These are phyloP conservation scores for Tenthredo notha DNA, from an alignment of 2,888 invertebrate genomes.

Conservation along the genomic window DNA sequence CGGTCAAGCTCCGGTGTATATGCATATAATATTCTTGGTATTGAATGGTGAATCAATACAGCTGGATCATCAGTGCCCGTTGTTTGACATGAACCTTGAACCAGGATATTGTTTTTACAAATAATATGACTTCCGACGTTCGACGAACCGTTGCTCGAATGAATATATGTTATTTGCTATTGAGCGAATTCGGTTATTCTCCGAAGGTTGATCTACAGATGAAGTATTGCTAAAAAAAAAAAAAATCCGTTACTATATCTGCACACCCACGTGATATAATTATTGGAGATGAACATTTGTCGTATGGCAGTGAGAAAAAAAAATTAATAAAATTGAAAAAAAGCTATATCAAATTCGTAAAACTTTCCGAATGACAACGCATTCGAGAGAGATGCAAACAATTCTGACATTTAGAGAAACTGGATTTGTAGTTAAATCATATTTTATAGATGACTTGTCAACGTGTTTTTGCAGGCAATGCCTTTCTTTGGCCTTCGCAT, in stretches of 20 bases:
- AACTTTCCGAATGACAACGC: background rate
- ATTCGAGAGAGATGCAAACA: background rate
- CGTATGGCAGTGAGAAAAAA: background rate
- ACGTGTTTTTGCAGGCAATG: background rate
- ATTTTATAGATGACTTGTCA: background rate
- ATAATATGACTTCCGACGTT: conserved; percentile 1
- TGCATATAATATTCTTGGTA: background rate
- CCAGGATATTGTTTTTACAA: conserved; percentile 1
- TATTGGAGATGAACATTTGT: background rate
- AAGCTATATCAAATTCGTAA: background rate
- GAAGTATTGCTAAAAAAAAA: background rate
- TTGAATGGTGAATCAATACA: background rate
- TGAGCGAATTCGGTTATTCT: background rate
- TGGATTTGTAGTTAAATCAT: conserved; percentile 14
- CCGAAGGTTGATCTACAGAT: background rate
- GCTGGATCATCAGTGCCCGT: background rate
- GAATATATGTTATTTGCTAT: background rate
- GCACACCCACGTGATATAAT: background rate
- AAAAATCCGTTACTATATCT: background rate
- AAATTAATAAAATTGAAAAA: background rate
- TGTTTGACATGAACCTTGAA: background rate
- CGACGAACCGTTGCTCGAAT: background rate
- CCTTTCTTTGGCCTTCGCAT: conserved; percentile 19
- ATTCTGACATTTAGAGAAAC: conserved; percentile 19
- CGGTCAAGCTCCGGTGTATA: conserved; percentile 1